A percentile compares a stretch with the other conserved stretches of the same genome.
Evolutionary conservation across 2,888 invertebrate species (phyloP).

Genomic region (Sphaeridia pumilis): DNA sequence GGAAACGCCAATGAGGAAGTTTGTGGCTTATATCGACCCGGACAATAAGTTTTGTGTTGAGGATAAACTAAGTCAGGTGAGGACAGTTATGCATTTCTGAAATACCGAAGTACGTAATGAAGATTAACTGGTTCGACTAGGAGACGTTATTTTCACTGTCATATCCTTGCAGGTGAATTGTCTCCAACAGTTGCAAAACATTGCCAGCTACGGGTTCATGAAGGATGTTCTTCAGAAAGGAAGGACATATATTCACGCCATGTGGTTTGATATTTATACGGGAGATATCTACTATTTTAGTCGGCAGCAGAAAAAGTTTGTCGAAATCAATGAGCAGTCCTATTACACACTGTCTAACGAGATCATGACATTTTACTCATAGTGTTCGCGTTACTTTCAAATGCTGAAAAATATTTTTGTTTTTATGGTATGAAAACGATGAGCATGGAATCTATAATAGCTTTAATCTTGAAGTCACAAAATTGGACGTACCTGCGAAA

Average conservation of each 20-base stretch:
- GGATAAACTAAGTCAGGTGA: conserved; percentile 87
- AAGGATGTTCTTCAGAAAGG: conserved; percentile 66
- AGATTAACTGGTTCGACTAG: background rate
- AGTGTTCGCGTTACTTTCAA: background rate
- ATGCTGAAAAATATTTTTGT: too few relatives aligned
- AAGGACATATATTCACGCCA: conserved; percentile 76
- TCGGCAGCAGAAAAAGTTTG: conserved; percentile 67
- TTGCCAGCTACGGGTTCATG: conserved; percentile 83
- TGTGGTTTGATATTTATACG: conserved; percentile 97
- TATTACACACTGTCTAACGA: conserved; percentile 63
- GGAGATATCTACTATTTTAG: conserved; percentile 94
- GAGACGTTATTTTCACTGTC: background rate
- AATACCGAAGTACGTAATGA: background rate
- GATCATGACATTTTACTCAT: conserved; percentile 64
- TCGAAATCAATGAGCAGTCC: conserved; percentile 71
- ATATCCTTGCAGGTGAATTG: conserved; percentile 59
- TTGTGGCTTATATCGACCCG: conserved; percentile 88
- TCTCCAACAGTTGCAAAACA: conserved; percentile 80
- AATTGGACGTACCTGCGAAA: too few relatives aligned
- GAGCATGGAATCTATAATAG: too few relatives aligned
- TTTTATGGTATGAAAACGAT: too few relatives aligned
- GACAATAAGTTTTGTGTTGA: conserved; percentile 75
- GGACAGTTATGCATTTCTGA: conserved; percentile 14
- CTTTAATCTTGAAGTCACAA: too few relatives aligned
- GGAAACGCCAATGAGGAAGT: conserved; percentile 73